phyloP scores from a whole-genome alignment of 2,113 vertebrate genomes.

The Seriola quinqueradiata region DNA sequence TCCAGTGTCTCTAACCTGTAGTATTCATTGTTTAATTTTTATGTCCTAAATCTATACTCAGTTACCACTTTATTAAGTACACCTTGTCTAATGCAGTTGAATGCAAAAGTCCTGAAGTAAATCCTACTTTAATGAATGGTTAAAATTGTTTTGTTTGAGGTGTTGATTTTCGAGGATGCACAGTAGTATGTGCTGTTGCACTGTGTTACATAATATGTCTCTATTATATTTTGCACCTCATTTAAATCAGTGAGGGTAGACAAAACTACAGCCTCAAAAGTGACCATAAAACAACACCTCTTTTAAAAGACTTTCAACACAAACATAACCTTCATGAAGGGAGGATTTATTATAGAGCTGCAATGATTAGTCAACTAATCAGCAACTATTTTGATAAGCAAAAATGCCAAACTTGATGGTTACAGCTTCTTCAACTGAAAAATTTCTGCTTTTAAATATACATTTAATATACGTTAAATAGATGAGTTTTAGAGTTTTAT shows the following conservation, averaged over 20 bases:
- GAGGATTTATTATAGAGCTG: not conserved
- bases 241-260: not conserved
- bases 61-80: not conserved
- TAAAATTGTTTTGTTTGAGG: not conserved
- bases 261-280: not conserved
- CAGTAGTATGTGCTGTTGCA: not conserved
- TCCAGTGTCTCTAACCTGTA: not conserved
- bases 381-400: not conserved
- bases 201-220: not conserved
- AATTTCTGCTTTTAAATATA: not conserved
- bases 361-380: not conserved
- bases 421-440: not conserved
- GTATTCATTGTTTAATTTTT: not conserved
- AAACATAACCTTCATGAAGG: not conserved
- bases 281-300: not conserved
- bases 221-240: not conserved
- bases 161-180: slow-evolving; percentile 3
- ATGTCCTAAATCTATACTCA: not conserved
- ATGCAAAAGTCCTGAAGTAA: not conserved
- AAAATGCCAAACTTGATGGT: not conserved
- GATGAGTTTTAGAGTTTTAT: too few relatives aligned
- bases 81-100: not conserved
- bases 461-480: not conserved
- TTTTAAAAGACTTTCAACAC: slow-evolving; percentile 5
- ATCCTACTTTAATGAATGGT: not conserved